A percentile compares a stretch with the other conserved stretches of the same genome.
Conservation (phyloP, 2,888 invertebrate genomes). For the Ryuthela nishihirai region DNA sequence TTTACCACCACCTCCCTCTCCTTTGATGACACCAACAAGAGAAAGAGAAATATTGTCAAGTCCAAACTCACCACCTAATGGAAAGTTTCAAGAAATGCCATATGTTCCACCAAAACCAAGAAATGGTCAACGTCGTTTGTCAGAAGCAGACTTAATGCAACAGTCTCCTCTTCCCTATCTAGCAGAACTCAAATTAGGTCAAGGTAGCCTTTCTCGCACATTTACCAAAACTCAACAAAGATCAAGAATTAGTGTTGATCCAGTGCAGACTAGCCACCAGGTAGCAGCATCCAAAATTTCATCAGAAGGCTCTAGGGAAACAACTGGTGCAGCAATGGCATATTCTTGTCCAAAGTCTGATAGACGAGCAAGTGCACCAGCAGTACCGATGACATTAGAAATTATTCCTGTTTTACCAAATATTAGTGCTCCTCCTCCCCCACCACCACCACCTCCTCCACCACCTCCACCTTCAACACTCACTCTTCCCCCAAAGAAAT, state of each 20-base stretch:
- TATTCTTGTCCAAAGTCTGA: slow-evolving; percentile 9
- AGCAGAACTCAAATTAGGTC: slow-evolving; percentile 40
- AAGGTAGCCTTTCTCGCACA: slow-evolving; percentile 15
- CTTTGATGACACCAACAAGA: slow-evolving; percentile 32
- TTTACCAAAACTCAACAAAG: slow-evolving; percentile 17
- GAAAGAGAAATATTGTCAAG: slow-evolving; percentile 9
- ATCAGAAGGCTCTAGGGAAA: background rate
- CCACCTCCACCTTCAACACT: slow-evolving; percentile 27
- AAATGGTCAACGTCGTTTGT: slow-evolving; percentile 24
- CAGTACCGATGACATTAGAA: slow-evolving; percentile 18
- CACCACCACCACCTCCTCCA: slow-evolving; percentile 28
- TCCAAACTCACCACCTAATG: slow-evolving; percentile 22
- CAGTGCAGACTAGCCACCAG: slow-evolving; percentile 8
- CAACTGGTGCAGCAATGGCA: background rate
- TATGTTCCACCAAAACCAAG: slow-evolving; percentile 38
- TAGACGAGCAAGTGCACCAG: slow-evolving; percentile 15
- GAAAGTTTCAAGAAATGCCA: slow-evolving; percentile 8
- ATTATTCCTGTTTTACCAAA: slow-evolving; percentile 21
- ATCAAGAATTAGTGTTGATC: slow-evolving; percentile 8
- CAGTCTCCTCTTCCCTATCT: slow-evolving; percentile 39
- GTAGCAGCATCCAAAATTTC: background rate
- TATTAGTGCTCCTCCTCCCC: slow-evolving; percentile 7
- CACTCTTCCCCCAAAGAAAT: slow-evolving; percentile 15
- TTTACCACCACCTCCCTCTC: slow-evolving; percentile 42
- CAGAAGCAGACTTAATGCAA: slow-evolving; percentile 37